Evolutionary conservation across 2,113 vertebrate species (phyloP), one percentile per base, ranked within the genome.

Genomic region (Aphyosemion australe): DNA sequence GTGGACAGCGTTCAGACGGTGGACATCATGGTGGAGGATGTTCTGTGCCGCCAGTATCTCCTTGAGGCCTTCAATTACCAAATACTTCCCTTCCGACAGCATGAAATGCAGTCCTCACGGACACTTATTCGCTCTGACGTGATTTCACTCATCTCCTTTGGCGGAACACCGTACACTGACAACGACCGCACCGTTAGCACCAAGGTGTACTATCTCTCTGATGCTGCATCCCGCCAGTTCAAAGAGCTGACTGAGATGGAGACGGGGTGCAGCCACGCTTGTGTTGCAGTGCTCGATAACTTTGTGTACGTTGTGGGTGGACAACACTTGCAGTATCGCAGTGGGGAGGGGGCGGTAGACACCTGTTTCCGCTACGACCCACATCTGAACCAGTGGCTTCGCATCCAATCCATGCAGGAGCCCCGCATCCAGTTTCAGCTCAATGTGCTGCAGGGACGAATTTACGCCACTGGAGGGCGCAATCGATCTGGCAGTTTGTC

Each of bases 21-120:
- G 78, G 93, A 95, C 87, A 93, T 99, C 82, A 99, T 99, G 97
- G 94, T 99, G 77, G 97, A 99, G 74, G 97, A 99, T 0, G 94
- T 95, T 50, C 65, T 92, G 21, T 99, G 97, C 84, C 93, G 97
- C 1, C 95, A 94, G 83, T 99, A 94, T 76, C 90, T 99, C 62
- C 93, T 99, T 4, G 97, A 99, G 71, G 97, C 97, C 13, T 98
- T 99, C 89, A 99, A 96, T 59, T 99, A 98, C 88, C 97, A 98
- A 88, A 96, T 99, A 77, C 93, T 99, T 71, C 97, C 97, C 10
- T 98, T 98, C 70, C 90, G 97, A 10, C 96, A 99, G 88, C 97
- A 98, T 0, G 96, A 97, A 86, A 97, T 99, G 96, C 97, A 95
- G 79, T 98, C 95, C 0, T 84, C 93, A 0, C 93, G 97, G 32